phyloP scores from a whole-genome alignment of 2,113 vertebrate genomes.

The Chloroceryle aenea region DNA sequence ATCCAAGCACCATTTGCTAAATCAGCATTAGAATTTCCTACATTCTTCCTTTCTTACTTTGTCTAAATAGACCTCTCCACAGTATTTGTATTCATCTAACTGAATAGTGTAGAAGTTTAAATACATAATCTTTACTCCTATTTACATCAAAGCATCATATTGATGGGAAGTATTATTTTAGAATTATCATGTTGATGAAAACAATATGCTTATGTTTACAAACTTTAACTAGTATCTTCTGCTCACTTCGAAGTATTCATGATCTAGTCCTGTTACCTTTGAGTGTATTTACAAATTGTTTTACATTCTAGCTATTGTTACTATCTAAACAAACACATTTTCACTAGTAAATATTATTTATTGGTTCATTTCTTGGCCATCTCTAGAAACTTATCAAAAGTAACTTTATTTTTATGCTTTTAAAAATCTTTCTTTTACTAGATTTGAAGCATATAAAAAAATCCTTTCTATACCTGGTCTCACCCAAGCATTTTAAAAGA shows the following conservation, averaged over 20 bases:
- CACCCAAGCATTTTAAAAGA: background rate
- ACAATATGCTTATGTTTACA: background rate
- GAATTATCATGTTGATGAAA: background rate
- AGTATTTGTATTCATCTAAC: background rate
- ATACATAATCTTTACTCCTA: too few relatives aligned
- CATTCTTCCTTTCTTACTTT: background rate
- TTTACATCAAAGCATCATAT: background rate
- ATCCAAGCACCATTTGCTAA: background rate
- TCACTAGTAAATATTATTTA: background rate
- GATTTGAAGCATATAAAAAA: background rate
- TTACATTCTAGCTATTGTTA: background rate
- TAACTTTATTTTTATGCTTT: background rate
- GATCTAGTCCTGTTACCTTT: background rate
- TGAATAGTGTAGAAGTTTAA: background rate
- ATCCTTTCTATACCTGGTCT: background rate
- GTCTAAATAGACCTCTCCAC: background rate
- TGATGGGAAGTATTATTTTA: background rate
- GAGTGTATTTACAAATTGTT: background rate
- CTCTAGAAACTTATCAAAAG: background rate
- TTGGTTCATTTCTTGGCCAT: background rate
- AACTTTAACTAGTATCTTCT: background rate
- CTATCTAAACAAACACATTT: background rate
- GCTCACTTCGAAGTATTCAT: background rate
- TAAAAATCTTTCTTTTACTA: background rate
- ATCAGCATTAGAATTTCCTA: background rate